phyloP scores from a whole-genome alignment of 2,888 invertebrate genomes.

The Pyrrhia umbra region DNA sequence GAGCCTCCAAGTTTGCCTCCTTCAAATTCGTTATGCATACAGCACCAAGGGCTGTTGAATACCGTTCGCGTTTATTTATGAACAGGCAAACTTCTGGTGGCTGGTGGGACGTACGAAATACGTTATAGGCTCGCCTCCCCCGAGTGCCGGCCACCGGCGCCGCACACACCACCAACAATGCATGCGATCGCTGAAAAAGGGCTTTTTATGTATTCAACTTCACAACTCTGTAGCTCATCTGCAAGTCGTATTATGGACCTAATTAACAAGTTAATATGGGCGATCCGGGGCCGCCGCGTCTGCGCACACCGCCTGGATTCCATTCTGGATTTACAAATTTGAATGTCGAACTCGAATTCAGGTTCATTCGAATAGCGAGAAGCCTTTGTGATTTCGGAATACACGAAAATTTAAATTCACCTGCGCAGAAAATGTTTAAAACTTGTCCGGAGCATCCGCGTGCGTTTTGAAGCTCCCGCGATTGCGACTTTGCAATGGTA shows the following conservation, averaged over 20 bases:
- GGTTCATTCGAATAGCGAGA: constrained; percentile 62
- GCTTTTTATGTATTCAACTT: constrained; percentile 93
- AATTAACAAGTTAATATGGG: constrained; percentile 97
- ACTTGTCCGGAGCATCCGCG: constrained; percentile 65
- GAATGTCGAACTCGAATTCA: constrained; percentile 60
- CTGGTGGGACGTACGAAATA: constrained; percentile 87
- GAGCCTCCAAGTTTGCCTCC: constrained; percentile 91
- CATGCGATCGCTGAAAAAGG: constrained; percentile 91
- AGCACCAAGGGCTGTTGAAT: constrained; percentile 91
- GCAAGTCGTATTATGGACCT: constrained; percentile 97
- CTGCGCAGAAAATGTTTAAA: constrained; percentile 75
- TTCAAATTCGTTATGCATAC: constrained; percentile 91
- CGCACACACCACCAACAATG: constrained; percentile 82
- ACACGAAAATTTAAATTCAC: constrained; percentile 74
- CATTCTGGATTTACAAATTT: constrained; percentile 66
- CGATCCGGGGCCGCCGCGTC: constrained; percentile 91
- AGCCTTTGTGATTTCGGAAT: constrained; percentile 66
- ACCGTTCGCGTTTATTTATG: constrained; percentile 91
- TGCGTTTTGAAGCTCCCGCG: constrained; percentile 74
- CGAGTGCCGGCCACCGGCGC: constrained; percentile 68
- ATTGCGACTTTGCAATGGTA: constrained; percentile 89
- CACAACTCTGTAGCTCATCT: constrained; percentile 93
- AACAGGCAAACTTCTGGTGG: constrained; percentile 91
- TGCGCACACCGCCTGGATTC: constrained; percentile 79
- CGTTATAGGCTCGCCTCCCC: constrained; percentile 86